A percentile compares a stretch with the other conserved stretches of the same genome.
phyloP scores from a whole-genome alignment of 2,888 invertebrate species.

The Villa cingulata region DNA sequence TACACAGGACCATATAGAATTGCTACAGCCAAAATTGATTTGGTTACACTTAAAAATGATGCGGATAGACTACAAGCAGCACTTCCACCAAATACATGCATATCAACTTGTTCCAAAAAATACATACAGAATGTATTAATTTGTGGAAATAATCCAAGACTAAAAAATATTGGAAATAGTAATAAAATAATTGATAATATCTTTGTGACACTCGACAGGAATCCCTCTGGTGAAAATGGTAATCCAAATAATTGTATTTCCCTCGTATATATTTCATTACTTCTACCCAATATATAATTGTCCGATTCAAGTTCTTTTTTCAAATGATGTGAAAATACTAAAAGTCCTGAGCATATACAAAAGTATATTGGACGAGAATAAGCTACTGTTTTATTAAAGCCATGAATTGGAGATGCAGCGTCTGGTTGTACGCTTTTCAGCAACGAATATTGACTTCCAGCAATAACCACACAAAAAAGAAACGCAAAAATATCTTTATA shows the following conservation, averaged over 20 bases:
- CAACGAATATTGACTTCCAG: slow-evolving; percentile 92
- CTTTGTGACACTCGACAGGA: slow-evolving; percentile 55
- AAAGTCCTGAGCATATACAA: slow-evolving; percentile 55
- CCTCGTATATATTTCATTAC: background rate
- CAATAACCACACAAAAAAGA: slow-evolving; percentile 94
- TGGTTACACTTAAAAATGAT: slow-evolving; percentile 65
- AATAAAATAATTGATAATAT: slow-evolving; percentile 67
- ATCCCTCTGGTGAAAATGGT: slow-evolving; percentile 40
- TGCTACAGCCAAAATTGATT: slow-evolving; percentile 66
- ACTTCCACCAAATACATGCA: slow-evolving; percentile 80
- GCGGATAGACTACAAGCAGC: slow-evolving; percentile 74
- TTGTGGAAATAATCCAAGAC: slow-evolving; percentile 90
- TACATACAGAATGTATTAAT: slow-evolving; percentile 95
- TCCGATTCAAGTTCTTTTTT: slow-evolving; percentile 17
- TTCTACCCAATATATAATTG: background rate
- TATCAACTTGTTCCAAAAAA: slow-evolving; percentile 87
- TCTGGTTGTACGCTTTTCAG: slow-evolving; percentile 98
- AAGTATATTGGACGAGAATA: slow-evolving; percentile 92
- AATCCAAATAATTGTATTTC: slow-evolving; percentile 25
- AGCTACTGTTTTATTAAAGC: slow-evolving; percentile 87
- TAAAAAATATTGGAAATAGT: slow-evolving; percentile 87
- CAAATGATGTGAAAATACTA: slow-evolving; percentile 38
- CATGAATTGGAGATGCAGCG: slow-evolving; percentile 96
- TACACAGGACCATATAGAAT: slow-evolving; percentile 78
- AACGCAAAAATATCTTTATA: slow-evolving; percentile 88